phyloP scores from a whole-genome alignment of 2,797 vertebrate genomes.

The Peromyscus aztecus region DNA sequence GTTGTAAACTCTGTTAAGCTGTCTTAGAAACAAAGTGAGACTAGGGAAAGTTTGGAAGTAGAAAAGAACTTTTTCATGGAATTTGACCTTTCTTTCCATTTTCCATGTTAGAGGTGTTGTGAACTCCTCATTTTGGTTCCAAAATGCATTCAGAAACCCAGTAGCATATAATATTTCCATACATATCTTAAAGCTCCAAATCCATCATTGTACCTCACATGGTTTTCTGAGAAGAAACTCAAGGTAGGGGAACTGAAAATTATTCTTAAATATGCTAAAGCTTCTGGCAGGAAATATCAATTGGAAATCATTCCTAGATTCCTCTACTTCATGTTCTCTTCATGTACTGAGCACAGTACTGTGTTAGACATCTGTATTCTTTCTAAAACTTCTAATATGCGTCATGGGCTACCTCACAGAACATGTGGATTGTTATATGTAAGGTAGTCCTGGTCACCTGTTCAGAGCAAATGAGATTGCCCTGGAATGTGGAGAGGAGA shows the following conservation, averaged over 20 bases:
- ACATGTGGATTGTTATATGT: not conserved
- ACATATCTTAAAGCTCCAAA: not conserved
- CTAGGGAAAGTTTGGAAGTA: not conserved
- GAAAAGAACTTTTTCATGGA: not conserved
- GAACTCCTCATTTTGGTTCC: not conserved
- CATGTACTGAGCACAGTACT: too few relatives aligned
- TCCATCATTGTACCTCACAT: not conserved
- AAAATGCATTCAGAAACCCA: not conserved
- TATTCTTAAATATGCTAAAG: not conserved
- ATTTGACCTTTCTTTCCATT: not conserved
- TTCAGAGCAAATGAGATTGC: not conserved
- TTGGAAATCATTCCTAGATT: not conserved
- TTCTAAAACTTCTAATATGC: not conserved
- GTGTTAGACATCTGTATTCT: not conserved
- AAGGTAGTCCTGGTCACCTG: not conserved
- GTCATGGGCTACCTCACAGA: not conserved
- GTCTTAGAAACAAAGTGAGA: not conserved
- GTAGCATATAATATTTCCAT: not conserved
- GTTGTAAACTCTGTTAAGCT: not conserved
- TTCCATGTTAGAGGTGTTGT: not conserved
- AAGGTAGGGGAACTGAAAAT: not conserved
- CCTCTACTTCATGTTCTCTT: not conserved
- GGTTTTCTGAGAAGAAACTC: not conserved
- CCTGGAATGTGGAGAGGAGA: too few relatives aligned
- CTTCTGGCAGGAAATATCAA: not conserved